These are phyloP conservation scores for Pachycephala philippinensis DNA, from an alignment of 2,113 vertebrate species.

Conservation along the genomic window DNA sequence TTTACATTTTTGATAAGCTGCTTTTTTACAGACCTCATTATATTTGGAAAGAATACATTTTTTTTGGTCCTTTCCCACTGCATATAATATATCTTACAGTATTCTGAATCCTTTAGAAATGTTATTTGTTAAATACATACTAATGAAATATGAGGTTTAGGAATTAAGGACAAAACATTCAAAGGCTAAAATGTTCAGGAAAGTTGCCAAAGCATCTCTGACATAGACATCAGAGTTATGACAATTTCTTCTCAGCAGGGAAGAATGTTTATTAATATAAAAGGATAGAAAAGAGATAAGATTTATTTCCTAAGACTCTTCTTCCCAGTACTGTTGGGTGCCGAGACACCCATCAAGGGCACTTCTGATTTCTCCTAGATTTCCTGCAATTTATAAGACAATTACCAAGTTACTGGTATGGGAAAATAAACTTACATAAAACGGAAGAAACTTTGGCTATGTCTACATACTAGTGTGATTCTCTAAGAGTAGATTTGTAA, in stretches of 20 bases:
- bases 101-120: slow-evolving; percentile 10
- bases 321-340: not conserved
- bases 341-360: not conserved
- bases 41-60: not conserved
- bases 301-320: not conserved
- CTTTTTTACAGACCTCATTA: slow-evolving; percentile 37
- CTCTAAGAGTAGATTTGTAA: not conserved
- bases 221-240: not conserved
- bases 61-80: not conserved
- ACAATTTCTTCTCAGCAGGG: not conserved
- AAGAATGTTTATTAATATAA: not conserved
- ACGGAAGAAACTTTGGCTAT: not conserved
- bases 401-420: not conserved
- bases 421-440: not conserved
- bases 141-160: not conserved
- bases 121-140: not conserved
- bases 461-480: not conserved
- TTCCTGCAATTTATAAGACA: not conserved
- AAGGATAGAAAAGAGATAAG: not conserved
- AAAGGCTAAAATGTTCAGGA: not conserved
- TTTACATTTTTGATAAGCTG: slow-evolving; percentile 52
- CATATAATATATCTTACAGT: not conserved
- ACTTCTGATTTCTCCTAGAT: not conserved
- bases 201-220: not conserved
- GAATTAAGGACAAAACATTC: not conserved